Evolutionary conservation across 2,888 invertebrate genomes (phyloP), one percentile per base, ranked within the genome.

Genomic region (Coelinius sp.): DNA sequence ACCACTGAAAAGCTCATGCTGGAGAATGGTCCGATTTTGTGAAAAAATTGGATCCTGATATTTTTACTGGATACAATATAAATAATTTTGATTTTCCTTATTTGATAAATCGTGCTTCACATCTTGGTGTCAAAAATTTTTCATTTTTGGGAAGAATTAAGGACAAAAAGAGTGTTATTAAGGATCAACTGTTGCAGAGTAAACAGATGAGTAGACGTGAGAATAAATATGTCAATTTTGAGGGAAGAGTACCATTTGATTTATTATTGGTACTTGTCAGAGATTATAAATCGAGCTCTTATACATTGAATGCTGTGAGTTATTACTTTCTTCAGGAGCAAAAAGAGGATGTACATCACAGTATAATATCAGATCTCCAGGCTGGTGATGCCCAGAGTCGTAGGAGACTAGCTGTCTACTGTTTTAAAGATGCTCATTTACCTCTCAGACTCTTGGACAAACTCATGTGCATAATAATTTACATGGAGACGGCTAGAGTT

Each of bases 401-500:
- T 78, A 92, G 98, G 79, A 92, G 96, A 77, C 89, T 99, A 76
- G 99, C 99, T 8, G 97, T 99, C 86, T 99, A 99, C 85, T 99
- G 99, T 86, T 90, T 99, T 70, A 99, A 99, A 89, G 99, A 99
- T 91, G 99, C 99, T 0, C 95, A 97, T 85, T 89, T 99, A 68
- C 99, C 99, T 0, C 88, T 99, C 22, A 92, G 97, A 77, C 90
- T 99, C 52, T 89, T 99, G 64, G 97, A 98, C 80, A 99, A 99
- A 87, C 91, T 99, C 12, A 98, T 99, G 97, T 97, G 97, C 83
- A 94, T 99, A 80, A 97, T 99, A 71, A 99, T 99, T 88, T 98
- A 99, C 88, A 97, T 99, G 93, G 99, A 99, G 91, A 99, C 99
- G 99, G 97, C 99, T 5, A 93, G 99, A 88, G 99, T 99, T 0